Percentiles rank a stretch among this genome's conserved stretches.
Conservation (phyloP, 2,888 invertebrate genomes). For the Apeira syringaria region DNA sequence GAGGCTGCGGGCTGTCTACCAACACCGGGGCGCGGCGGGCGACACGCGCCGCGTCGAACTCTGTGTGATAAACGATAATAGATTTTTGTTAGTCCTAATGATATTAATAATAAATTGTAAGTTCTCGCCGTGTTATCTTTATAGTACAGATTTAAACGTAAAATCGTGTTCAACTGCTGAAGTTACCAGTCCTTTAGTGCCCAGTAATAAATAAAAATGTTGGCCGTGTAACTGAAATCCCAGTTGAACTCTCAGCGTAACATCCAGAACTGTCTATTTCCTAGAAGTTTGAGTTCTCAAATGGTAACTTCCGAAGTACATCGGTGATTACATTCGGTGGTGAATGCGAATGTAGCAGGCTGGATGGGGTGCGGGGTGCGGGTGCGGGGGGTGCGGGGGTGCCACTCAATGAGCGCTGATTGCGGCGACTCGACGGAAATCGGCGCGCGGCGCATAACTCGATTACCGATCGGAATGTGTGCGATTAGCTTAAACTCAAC, state of each 20-base stretch:
- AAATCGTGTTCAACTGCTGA: no score
- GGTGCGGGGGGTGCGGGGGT: slow-evolving; percentile 7
- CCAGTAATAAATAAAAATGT: no score
- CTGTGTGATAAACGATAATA: background rate
- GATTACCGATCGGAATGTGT: slow-evolving; percentile 37
- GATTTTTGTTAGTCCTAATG: slow-evolving; percentile 3
- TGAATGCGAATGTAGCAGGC: slow-evolving; percentile 32
- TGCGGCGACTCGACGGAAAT: slow-evolving; percentile 36
- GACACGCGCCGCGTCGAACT: background rate
- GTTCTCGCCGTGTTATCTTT: no score
- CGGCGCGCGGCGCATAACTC: slow-evolving; percentile 36
- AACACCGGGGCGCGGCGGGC: background rate
- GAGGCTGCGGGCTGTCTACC: slow-evolving; percentile 13
- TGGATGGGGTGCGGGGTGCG: background rate
- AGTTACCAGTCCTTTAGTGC: no score
- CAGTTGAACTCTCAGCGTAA: no score
- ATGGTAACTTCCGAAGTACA: slow-evolving; percentile 27
- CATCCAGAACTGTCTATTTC: slow-evolving; percentile 5
- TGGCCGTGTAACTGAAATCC: no score
- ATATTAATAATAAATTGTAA: no score
- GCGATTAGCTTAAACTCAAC: slow-evolving; percentile 37
- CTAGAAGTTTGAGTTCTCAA: slow-evolving; percentile 6
- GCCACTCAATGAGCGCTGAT: slow-evolving; percentile 48
- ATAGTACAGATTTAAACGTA: no score
- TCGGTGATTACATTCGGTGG: slow-evolving; percentile 40